These are phyloP conservation scores for Erethizon dorsatum DNA, from an alignment of 2,797 vertebrate species.

Conservation along the genomic window DNA sequence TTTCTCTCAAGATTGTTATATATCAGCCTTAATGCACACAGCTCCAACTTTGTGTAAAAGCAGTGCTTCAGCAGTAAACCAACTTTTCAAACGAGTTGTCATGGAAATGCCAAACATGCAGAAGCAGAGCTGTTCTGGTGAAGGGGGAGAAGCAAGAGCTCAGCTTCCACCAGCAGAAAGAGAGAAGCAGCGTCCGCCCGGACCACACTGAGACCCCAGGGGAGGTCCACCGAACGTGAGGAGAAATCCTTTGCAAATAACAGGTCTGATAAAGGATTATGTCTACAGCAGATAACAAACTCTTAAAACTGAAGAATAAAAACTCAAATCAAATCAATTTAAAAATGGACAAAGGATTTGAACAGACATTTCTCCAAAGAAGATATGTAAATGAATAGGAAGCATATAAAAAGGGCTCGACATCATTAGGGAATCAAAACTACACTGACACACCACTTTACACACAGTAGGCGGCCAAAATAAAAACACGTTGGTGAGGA, in stretches of 20 bases:
- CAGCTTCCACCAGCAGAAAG: too few relatives aligned
- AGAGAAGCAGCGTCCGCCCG: neutral
- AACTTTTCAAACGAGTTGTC: neutral
- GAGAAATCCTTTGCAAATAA: neutral
- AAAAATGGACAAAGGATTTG: neutral
- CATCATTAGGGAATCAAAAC: neutral
- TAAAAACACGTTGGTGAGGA: neutral
- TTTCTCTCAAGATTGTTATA: neutral
- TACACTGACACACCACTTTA: neutral
- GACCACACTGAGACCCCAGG: neutral
- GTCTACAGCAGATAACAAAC: neutral
- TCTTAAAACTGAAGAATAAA: neutral
- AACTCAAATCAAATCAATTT: neutral
- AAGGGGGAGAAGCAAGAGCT: neutral
- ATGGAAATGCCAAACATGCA: accelerated
- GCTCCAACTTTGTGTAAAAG: neutral
- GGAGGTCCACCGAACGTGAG: accelerated
- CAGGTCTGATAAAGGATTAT: neutral
- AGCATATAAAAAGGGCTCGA: neutral
- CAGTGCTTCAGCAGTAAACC: neutral
- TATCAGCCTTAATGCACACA: too few relatives aligned
- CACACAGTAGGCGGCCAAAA: neutral
- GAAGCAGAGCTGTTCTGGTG: neutral
- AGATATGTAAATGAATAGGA: neutral
- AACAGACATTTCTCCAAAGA: neutral